Conservation (phyloP, 2,113 vertebrate genomes). For the pig (Sus scrofa) region DNA sequence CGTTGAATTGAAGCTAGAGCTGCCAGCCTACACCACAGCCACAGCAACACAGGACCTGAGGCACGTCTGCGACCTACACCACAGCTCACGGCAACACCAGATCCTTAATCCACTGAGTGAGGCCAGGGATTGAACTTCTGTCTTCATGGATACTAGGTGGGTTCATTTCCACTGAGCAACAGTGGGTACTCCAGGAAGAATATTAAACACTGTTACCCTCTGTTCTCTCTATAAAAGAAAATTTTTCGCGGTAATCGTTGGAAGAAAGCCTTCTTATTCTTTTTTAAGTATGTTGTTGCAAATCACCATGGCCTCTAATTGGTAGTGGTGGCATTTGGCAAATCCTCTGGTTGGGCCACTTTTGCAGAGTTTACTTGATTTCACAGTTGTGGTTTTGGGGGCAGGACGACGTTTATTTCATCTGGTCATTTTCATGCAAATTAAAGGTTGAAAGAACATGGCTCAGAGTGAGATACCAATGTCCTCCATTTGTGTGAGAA, state of each 20-base stretch:
- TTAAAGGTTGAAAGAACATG: slow-evolving; percentile 64
- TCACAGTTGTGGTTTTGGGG: slow-evolving; percentile 52
- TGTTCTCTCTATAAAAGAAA: neutral
- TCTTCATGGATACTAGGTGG: no score
- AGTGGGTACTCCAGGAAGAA: neutral
- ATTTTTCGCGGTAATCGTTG: neutral
- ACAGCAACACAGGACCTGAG: no score
- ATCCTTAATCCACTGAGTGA: no score
- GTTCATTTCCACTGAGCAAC: no score
- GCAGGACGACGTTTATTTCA: slow-evolving; percentile 65
- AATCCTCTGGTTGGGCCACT: slow-evolving; percentile 49
- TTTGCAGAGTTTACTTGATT: slow-evolving; percentile 60
- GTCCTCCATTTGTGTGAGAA: slow-evolving; percentile 56
- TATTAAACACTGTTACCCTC: neutral
- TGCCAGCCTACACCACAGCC: no score
- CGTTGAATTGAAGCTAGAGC: no score
- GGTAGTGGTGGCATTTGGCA: slow-evolving; percentile 61
- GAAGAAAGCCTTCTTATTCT: slow-evolving; percentile 29
- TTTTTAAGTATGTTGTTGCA: slow-evolving; percentile 37
- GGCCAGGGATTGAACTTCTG: no score
- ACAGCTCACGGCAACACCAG: no score
- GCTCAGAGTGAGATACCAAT: neutral
- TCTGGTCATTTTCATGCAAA: slow-evolving; percentile 76
- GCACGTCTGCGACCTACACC: no score
- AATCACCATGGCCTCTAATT: slow-evolving; percentile 58